Evolutionary conservation across 2,113 vertebrate genomes (phyloP).

Genomic region (Bubalus kerabau): DNA sequence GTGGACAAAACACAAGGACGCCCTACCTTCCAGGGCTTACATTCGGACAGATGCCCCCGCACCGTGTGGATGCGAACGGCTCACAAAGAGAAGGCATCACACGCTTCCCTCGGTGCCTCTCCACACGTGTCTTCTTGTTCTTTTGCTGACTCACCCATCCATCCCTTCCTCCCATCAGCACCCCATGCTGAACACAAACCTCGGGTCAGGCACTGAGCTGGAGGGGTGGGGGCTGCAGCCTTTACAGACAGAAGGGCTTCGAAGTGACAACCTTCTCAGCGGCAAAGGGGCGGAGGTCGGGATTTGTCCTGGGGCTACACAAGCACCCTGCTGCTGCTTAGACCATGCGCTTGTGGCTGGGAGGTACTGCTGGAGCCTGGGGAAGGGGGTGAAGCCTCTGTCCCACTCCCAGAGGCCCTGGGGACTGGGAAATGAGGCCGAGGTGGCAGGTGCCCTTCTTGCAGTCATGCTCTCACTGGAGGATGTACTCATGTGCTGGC

Average conservation of each 20-base stretch:
- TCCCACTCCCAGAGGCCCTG: background rate
- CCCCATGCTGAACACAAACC: background rate
- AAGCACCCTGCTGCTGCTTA: background rate
- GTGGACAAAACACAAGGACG: background rate
- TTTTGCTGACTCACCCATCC: background rate
- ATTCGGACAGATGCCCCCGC: background rate
- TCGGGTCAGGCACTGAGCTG: background rate
- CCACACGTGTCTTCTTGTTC: background rate
- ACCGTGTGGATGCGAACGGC: background rate
- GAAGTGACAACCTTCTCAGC: no score
- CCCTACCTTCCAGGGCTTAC: background rate
- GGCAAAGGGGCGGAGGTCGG: background rate
- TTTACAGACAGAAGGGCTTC: background rate
- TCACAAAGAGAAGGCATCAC: background rate
- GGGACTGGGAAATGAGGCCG: background rate
- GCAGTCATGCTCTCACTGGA: no score
- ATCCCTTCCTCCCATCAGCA: background rate
- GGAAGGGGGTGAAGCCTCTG: background rate
- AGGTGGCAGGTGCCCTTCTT: background rate
- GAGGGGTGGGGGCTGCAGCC: background rate
- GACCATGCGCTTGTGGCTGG: background rate
- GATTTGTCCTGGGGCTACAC: background rate
- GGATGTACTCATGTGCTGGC: fast-evolving
- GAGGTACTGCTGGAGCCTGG: background rate
- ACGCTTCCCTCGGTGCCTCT: background rate